These are phyloP conservation scores for Epizoanthus scotinus DNA, from an alignment of 92 coral and sea anemone genomes.

Conservation along the genomic window DNA sequence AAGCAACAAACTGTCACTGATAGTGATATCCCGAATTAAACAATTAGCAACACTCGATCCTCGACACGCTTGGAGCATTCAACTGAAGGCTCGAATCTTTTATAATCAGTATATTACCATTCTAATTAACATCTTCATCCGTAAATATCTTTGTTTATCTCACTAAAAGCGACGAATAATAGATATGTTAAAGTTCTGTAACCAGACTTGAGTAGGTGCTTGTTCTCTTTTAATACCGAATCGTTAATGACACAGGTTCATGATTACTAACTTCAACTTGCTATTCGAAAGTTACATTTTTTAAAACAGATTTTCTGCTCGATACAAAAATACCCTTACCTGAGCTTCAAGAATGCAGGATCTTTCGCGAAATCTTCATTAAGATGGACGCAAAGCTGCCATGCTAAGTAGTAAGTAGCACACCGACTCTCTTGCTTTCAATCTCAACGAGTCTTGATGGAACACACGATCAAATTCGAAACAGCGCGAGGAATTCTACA, in stretches of 20 bases:
- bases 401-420: slow-evolving; percentile 7
- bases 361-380: background rate
- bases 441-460: slow-evolving; percentile 19
- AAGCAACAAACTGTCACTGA: slow-evolving; percentile 18
- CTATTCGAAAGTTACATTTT: background rate
- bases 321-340: background rate
- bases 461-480: slow-evolving; percentile 30
- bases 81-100: background rate
- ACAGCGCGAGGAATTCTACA: background rate
- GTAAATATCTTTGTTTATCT: background rate
- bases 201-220: background rate
- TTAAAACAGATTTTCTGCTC: background rate
- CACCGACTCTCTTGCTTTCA: background rate
- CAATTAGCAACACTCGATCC: no score
- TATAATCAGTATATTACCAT: background rate
- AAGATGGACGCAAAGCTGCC: background rate
- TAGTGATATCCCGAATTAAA: background rate
- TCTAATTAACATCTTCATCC: background rate
- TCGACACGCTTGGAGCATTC: no score
- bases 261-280: no score
- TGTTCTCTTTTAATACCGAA: no score
- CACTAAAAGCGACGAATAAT: slow-evolving; percentile 15
- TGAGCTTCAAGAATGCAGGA: background rate
- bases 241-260: no score
- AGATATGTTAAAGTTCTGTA: background rate